Evolutionary conservation across 2,888 invertebrate species (phyloP).

Genomic region (Petrolisthes manimaculis): DNA sequence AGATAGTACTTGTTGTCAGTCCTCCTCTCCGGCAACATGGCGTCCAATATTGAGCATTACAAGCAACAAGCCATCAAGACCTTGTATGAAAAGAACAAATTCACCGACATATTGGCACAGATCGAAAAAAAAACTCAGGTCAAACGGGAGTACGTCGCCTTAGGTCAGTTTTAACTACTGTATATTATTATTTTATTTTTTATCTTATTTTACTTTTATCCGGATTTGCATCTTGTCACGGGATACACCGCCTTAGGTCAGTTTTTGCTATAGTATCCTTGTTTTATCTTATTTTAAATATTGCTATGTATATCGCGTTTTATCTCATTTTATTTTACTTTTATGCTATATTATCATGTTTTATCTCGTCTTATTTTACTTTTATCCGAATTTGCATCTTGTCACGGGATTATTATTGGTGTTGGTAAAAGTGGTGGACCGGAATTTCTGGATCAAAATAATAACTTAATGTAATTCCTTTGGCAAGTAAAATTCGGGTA

Average conservation of each 20-base stretch:
- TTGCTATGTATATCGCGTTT: not conserved
- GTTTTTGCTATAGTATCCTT: not conserved
- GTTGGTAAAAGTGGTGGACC: too few species aligned
- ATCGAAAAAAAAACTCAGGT: constrained; percentile 60
- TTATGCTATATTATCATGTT: too few species aligned
- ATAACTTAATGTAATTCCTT: too few species aligned
- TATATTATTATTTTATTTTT: constrained; percentile 1
- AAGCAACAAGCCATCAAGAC: constrained; percentile 58
- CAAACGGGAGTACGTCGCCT: constrained; percentile 61
- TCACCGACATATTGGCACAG: constrained; percentile 51
- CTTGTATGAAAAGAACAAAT: constrained; percentile 59
- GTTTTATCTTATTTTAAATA: not conserved
- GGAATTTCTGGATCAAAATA: too few species aligned
- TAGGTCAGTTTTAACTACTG: constrained; percentile 30
- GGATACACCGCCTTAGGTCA: constrained; percentile 60
- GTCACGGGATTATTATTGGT: constrained; percentile 24
- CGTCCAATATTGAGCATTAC: constrained; percentile 54
- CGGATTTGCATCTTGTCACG: too few species aligned
- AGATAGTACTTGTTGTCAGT: not conserved
- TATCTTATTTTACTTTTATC: not conserved
- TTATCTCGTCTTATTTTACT: not conserved
- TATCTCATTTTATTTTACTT: not conserved
- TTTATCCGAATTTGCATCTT: not conserved
- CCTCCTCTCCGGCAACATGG: constrained; percentile 40
- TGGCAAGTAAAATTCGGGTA: too few species aligned